Evolutionary conservation across 2,797 vertebrate species (phyloP).

Genomic region (Dermochelys coriacea): DNA sequence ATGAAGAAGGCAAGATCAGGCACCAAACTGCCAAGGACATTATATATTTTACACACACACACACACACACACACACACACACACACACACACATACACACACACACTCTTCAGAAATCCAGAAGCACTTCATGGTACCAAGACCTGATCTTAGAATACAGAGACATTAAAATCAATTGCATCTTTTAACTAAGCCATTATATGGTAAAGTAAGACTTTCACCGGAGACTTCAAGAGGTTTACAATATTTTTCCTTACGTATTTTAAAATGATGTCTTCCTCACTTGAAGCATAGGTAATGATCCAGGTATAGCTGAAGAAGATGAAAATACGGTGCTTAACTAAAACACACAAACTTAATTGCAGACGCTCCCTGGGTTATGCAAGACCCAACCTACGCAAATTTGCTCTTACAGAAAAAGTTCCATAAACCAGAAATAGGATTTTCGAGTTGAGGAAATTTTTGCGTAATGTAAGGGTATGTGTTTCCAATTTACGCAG

Average conservation of each 20-base stretch:
- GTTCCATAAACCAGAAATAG: no score
- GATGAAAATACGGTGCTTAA: not conserved
- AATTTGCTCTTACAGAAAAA: no score
- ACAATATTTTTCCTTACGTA: constrained; percentile 13
- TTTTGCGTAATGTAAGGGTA: no score
- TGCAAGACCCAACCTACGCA: no score
- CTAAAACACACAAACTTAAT: not conserved
- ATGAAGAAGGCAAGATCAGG: constrained; percentile 61
- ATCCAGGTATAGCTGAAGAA: not conserved
- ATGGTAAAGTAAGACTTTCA: constrained; percentile 28
- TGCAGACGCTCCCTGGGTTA: no score
- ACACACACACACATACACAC: not conserved
- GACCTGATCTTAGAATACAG: constrained; percentile 56
- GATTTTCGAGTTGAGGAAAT: no score
- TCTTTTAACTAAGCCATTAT: constrained; percentile 49
- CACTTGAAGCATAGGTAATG: accelerated
- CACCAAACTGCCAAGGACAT: constrained; percentile 51
- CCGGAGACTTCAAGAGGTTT: constrained; percentile 41
- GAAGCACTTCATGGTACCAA: constrained; percentile 33
- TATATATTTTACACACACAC: not conserved
- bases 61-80: not conserved
- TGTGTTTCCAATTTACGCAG: no score
- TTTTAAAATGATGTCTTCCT: not conserved
- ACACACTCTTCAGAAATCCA: constrained; percentile 1
- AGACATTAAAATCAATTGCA: constrained; percentile 42